phyloP scores from a whole-genome alignment of 2,797 vertebrate species.

The Australoheros facetus region DNA sequence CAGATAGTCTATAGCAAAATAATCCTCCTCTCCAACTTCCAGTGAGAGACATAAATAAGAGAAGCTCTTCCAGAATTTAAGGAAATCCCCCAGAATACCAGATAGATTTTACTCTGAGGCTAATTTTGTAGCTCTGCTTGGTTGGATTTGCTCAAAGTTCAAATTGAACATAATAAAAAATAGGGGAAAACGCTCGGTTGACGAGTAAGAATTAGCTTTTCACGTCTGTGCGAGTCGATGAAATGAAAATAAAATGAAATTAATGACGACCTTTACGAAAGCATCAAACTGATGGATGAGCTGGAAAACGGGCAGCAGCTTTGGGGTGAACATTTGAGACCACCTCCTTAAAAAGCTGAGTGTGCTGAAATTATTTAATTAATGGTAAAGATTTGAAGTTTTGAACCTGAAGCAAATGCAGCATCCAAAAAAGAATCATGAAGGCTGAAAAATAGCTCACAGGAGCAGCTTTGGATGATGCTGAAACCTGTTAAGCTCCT shows the following conservation, averaged over 20 bases:
- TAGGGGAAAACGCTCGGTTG: neutral
- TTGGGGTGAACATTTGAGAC: neutral
- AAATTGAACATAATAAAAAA: neutral
- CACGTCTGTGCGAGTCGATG: neutral
- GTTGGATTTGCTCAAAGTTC: neutral
- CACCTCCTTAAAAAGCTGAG: neutral
- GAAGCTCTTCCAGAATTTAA: neutral
- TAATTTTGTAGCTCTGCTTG: neutral
- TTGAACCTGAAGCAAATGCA: neutral
- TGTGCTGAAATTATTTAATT: neutral
- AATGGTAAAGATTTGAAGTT: neutral
- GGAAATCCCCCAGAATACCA: slow-evolving; percentile 54
- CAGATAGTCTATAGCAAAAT: neutral
- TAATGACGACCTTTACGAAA: neutral
- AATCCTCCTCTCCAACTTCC: neutral
- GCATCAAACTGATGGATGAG: neutral
- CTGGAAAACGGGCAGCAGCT: neutral
- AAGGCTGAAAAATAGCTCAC: neutral
- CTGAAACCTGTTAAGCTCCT: neutral
- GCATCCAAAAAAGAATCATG: neutral
- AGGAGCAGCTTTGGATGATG: neutral
- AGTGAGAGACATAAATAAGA: slow-evolving; percentile 9
- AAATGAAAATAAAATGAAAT: neutral
- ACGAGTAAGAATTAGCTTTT: neutral
- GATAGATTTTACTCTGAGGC: neutral